Percentiles rank a stretch among this genome's conserved stretches.
phyloP scores from a whole-genome alignment of 2,888 invertebrate species.

The Chironomus riparius region DNA sequence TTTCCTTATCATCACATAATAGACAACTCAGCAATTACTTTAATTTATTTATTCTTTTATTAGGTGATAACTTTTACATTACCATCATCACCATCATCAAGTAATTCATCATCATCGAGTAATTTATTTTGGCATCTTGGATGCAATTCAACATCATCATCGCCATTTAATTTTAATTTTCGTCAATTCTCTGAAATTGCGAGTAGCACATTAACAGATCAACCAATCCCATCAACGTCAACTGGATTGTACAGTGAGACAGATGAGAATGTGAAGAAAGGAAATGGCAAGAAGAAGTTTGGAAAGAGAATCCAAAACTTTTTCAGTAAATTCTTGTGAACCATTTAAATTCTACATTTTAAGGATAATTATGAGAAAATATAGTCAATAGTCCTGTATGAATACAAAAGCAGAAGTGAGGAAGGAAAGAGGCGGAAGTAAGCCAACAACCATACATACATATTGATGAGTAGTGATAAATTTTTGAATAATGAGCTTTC shows the following conservation, averaged over 20 bases:
- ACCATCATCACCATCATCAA: conserved; percentile 19
- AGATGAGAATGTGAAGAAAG: not conserved
- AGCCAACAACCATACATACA: not conserved
- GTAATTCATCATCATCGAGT: conserved; percentile 24
- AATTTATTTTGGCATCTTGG: conserved; percentile 23
- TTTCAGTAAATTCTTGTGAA: not conserved
- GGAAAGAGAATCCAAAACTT: not conserved
- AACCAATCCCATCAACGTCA: not conserved
- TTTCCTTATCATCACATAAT: too few relatives aligned
- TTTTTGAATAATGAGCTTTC: not conserved
- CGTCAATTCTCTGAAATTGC: conserved; percentile 17
- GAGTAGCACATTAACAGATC: not conserved
- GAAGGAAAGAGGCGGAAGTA: too few relatives aligned
- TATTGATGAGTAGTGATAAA: not conserved
- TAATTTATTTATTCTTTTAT: not conserved
- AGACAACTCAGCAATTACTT: not conserved
- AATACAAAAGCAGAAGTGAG: not conserved
- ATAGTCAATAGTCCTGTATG: too few relatives aligned
- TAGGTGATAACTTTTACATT: conserved; percentile 23
- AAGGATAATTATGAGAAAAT: too few relatives aligned
- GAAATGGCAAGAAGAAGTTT: conserved; percentile 1
- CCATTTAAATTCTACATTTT: too few relatives aligned
- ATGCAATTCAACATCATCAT: not conserved
- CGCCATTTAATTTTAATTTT: conserved; percentile 14
- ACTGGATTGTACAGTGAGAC: not conserved